Conservation (phyloP, 2,797 vertebrate species). For the Hirundo rustica region DNA sequence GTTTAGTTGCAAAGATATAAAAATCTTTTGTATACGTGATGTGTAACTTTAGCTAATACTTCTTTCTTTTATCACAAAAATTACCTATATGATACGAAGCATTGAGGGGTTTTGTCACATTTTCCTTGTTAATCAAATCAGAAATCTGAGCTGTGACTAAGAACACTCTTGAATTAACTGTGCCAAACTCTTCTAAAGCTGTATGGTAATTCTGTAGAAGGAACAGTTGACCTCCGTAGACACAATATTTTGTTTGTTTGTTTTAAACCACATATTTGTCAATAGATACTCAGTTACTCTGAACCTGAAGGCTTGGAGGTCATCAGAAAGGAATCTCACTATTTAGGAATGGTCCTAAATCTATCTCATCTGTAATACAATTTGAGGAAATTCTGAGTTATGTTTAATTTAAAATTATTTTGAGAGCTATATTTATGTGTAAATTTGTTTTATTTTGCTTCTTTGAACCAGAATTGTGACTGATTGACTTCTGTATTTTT, state of each 20-base stretch:
- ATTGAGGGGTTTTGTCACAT: not conserved
- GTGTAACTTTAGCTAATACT: not conserved
- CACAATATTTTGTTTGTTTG: not conserved
- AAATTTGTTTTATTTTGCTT: not conserved
- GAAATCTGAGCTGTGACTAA: not conserved
- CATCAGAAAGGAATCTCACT: not conserved
- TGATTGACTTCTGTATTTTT: not conserved
- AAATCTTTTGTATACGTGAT: not conserved
- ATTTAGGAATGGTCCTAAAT: not conserved
- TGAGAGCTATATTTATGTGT: not conserved
- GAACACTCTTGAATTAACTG: not conserved
- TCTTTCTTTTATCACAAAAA: not conserved
- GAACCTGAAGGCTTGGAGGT: not conserved
- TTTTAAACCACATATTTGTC: not conserved
- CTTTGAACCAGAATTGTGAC: not conserved
- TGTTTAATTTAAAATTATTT: not conserved
- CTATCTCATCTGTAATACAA: not conserved
- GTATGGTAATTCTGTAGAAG: not conserved
- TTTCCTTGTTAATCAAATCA: not conserved
- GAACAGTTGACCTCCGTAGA: not conserved
- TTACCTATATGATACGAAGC: not conserved
- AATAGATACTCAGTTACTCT: not conserved
- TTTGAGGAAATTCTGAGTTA: not conserved
- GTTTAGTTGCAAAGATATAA: not conserved
- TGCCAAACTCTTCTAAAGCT: not conserved